A percentile compares a stretch with the other conserved stretches of the same genome.
Evolutionary conservation across 2,797 vertebrate species (phyloP).

Genomic region (Eutrigla gurnardus): DNA sequence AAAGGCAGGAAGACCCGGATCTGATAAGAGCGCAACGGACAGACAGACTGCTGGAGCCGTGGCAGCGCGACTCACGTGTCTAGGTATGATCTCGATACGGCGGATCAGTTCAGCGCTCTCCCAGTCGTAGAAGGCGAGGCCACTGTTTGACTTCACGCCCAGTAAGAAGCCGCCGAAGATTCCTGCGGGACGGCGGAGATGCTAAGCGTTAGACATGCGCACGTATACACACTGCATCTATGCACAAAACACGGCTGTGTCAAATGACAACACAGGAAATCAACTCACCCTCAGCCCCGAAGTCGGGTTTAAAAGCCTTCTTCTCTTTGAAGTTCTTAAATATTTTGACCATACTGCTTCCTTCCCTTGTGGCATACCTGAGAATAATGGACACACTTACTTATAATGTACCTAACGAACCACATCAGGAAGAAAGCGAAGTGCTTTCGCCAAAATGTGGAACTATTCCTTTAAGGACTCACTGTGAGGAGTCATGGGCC

Average conservation of each 20-base stretch:
- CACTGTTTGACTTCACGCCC: slow-evolving; percentile 92
- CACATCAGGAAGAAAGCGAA: too few species aligned
- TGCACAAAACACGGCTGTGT: neutral
- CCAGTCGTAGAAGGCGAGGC: slow-evolving; percentile 95
- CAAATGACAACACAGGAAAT: neutral
- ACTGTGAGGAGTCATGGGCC: slow-evolving; percentile 97
- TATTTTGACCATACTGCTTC: slow-evolving; percentile 92
- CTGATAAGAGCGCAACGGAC: neutral
- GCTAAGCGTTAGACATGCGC: neutral
- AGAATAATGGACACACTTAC: slow-evolving; percentile 14
- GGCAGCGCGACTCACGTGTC: slow-evolving; percentile 82
- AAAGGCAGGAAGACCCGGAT: neutral
- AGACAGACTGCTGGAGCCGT: accelerated
- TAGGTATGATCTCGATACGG: slow-evolving; percentile 95
- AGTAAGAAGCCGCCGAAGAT: slow-evolving; percentile 93
- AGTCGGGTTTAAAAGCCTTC: slow-evolving; percentile 94
- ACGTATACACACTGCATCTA: neutral
- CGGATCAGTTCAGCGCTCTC: slow-evolving; percentile 92
- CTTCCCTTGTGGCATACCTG: slow-evolving; percentile 92
- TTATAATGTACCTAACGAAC: neutral
- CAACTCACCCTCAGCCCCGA: slow-evolving; percentile 90
- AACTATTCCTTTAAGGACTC: slow-evolving; percentile 67
- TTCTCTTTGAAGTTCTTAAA: slow-evolving; percentile 98
- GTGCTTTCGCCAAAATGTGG: neutral
- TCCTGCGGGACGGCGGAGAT: slow-evolving; percentile 72